A percentile compares a stretch with the other conserved stretches of the same genome.
Conservation (phyloP, 1,140 invertebrate species). For the Battus philenor region DNA sequence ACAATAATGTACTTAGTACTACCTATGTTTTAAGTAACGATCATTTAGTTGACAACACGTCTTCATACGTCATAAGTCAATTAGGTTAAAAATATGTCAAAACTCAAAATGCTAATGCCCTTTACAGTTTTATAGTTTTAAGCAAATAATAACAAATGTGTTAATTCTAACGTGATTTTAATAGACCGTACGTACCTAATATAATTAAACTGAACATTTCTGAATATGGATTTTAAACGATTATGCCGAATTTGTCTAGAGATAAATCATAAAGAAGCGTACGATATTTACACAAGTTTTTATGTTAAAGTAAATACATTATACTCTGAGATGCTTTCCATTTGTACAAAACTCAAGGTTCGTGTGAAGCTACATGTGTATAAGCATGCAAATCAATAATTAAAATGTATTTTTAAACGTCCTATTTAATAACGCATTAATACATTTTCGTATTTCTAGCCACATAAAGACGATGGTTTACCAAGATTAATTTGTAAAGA, state of each 20-base stretch:
- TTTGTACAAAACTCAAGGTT: constrained; percentile 57
- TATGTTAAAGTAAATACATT: constrained; percentile 48
- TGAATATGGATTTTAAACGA: constrained; percentile 45
- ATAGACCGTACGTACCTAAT: not conserved
- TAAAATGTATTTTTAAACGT: too few species aligned
- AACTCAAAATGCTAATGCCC: not conserved
- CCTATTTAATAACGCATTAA: too few species aligned
- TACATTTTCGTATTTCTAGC: constrained; percentile 32
- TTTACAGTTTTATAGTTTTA: constrained; percentile 4
- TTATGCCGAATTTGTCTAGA: constrained; percentile 56
- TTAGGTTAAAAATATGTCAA: too few species aligned
- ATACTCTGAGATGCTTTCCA: constrained; percentile 51
- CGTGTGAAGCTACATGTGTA: constrained; percentile 14
- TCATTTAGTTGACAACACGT: too few species aligned
- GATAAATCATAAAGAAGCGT: constrained; percentile 37
- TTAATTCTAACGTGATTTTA: constrained; percentile 1
- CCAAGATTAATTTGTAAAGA: constrained; percentile 59
- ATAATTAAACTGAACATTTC: too few species aligned
- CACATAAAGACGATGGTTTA: constrained; percentile 44
- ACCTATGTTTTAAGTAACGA: too few species aligned
- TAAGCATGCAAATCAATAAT: too few species aligned
- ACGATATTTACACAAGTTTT: constrained; percentile 54
- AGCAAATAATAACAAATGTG: not conserved
- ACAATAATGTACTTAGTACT: too few species aligned
- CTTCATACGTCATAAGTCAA: too few species aligned